These are phyloP conservation scores for Tipula unca DNA, from an alignment of 2,888 invertebrate species.

Conservation along the genomic window DNA sequence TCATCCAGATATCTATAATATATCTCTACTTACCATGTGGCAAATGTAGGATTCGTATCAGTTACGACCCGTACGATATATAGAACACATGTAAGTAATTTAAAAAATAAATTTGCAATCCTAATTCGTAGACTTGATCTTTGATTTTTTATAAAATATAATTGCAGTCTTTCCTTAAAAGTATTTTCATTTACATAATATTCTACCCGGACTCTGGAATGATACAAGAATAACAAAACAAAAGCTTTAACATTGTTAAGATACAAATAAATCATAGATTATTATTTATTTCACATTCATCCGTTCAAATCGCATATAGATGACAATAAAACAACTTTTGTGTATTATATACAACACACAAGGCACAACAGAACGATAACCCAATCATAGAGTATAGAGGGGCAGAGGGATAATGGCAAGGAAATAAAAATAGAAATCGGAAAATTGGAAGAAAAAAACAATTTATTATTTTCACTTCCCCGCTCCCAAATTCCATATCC, in stretches of 20 bases:
- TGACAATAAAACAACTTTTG: background rate
- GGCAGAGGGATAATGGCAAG: background rate
- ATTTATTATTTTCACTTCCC: background rate
- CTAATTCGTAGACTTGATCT: slow-evolving; percentile 97
- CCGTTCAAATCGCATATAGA: background rate
- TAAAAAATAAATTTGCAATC: slow-evolving; percentile 94
- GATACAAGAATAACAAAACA: slow-evolving; percentile 21
- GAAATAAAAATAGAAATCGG: background rate
- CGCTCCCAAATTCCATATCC: no score
- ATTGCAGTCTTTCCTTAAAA: slow-evolving; percentile 95
- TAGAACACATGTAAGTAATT: slow-evolving; percentile 90
- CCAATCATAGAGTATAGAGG: background rate
- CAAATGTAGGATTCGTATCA: slow-evolving; percentile 79
- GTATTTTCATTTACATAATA: slow-evolving; percentile 99
- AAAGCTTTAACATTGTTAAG: background rate
- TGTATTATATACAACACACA: slow-evolving; percentile 17
- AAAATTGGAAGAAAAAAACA: background rate
- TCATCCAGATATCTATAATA: slow-evolving; percentile 23
- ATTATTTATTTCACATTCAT: slow-evolving; percentile 15
- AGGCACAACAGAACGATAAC: background rate
- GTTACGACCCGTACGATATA: slow-evolving; percentile 90
- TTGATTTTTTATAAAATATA: slow-evolving; percentile 99
- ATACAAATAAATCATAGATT: slow-evolving; percentile 25
- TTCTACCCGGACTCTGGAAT: slow-evolving; percentile 95
- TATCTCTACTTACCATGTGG: slow-evolving; percentile 66